Base-by-base conservation (phyloP, 2,113 vertebrate species). In the Synchiropus splendidus region DNA sequence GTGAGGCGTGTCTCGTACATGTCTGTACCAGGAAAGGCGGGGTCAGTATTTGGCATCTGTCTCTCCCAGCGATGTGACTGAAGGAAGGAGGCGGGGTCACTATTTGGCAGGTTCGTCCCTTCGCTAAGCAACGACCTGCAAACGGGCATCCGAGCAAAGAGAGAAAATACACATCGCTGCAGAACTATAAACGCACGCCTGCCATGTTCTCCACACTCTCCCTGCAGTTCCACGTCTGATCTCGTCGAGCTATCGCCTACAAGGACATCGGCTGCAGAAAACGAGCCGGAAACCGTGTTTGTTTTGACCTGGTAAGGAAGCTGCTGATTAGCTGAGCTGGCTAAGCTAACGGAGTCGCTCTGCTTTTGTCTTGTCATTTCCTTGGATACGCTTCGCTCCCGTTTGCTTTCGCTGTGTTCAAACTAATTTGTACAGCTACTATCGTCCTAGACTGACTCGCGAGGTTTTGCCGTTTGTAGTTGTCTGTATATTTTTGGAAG, bases 231-330 rank as follows among this genome's bases (percentile, higher is more conserved):
- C 46, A 41, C 16, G 48, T 72, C 4, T 72, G 57, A 67, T 47
- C 39, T 10, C 37, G n/a, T 43, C 48, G 49, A 68, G 58, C 18
- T 39, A 47, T 50, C 37, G 42, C 14, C 12, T 31, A 45, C 1
- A 39, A 13, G 31, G 64, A 67, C 57, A 40, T 59, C 71, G 57
- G 14, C 59, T 33, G 12, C 47, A 72, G 21, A 63, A 56, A 58
- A 34, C 6, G 14, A 52, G 16, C 36, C 18, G 45, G 57, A 67
- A 66, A 72, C 77, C 74, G 32, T 77, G 74, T 51, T 70, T 66
- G 79, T 61, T 78, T 84, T 83, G 78, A 82, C 75, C 83, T 74
- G 85, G 85, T 87, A 81, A 80, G 82, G 54, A 63, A 51, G 57
- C 77, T 42, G 70, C 74, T 75, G 75, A 58, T 4, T 27, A 27